Evolutionary conservation across 2,888 invertebrate genomes (phyloP).

Genomic region (Ochropleura plecta): DNA sequence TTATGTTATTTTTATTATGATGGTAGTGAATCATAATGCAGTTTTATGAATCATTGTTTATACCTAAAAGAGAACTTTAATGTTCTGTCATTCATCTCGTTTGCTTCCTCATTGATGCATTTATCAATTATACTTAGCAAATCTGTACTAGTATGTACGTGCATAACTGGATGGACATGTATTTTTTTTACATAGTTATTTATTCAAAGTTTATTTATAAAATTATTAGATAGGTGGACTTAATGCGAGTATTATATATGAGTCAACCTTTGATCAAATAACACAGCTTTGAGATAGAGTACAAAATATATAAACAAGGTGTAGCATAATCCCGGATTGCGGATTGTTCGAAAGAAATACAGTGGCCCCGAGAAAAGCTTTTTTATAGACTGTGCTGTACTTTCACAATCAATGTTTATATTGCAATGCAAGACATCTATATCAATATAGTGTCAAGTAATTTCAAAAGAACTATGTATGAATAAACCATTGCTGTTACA

Average conservation of each 20-base stretch:
- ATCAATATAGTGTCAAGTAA: background rate
- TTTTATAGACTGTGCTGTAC: background rate
- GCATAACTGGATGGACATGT: no score
- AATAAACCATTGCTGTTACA: background rate
- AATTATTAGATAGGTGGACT: no score
- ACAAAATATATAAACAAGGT: no score
- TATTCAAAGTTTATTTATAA: no score
- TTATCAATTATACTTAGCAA: background rate
- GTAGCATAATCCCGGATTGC: no score
- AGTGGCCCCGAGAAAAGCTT: background rate
- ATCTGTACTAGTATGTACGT: background rate
- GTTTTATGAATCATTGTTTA: constrained; percentile 8
- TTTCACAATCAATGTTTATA: background rate
- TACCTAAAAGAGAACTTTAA: background rate
- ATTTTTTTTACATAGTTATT: no score
- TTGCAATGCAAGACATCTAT: constrained; percentile 3
- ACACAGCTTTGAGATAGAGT: no score
- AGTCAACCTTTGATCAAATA: no score
- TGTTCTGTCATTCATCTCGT: background rate
- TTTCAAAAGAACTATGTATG: background rate
- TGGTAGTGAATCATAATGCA: background rate
- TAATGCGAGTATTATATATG: no score
- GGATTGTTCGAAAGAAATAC: no score
- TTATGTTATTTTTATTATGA: background rate
- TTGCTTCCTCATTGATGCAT: background rate